These are phyloP conservation scores for Lanius collurio DNA, from an alignment of 2,113 vertebrate species.

Conservation along the genomic window DNA sequence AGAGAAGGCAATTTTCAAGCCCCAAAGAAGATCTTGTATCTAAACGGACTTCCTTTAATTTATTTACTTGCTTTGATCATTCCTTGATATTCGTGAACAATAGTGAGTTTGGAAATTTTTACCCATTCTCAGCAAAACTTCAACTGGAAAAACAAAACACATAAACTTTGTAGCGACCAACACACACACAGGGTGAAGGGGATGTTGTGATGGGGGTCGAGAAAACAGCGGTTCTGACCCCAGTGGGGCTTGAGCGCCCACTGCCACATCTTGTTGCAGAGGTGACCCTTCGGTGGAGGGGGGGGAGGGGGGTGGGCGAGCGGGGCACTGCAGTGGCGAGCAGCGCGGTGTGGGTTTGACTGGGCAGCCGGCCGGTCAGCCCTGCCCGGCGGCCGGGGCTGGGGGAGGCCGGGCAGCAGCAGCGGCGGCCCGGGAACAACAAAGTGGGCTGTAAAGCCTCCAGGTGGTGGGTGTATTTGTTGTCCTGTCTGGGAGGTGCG, in stretches of 20 bases:
- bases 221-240: background rate
- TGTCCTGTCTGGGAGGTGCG: slow-evolving; percentile 67
- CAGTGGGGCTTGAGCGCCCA: no score
- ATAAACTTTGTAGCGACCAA: background rate
- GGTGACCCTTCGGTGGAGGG: background rate
- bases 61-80: slow-evolving; percentile 13
- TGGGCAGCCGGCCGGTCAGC: background rate
- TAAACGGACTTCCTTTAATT: background rate
- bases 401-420: background rate
- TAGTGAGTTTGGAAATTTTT: background rate
- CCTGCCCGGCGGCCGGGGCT: background rate
- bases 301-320: no score
- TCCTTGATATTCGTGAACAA: background rate
- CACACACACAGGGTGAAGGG: accelerated
- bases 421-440: slow-evolving; percentile 47
- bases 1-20: slow-evolving; percentile 43
- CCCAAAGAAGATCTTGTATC: background rate
- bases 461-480: slow-evolving; percentile 75
- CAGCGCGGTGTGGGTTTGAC: background rate
- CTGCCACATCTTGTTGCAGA: background rate
- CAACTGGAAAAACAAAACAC: background rate
- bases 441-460: slow-evolving; percentile 70
- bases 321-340: background rate
- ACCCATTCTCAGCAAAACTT: background rate
- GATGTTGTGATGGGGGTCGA: no score